Conservation (phyloP, 1,140 invertebrate genomes). For the Ooceraea biroi region DNA sequence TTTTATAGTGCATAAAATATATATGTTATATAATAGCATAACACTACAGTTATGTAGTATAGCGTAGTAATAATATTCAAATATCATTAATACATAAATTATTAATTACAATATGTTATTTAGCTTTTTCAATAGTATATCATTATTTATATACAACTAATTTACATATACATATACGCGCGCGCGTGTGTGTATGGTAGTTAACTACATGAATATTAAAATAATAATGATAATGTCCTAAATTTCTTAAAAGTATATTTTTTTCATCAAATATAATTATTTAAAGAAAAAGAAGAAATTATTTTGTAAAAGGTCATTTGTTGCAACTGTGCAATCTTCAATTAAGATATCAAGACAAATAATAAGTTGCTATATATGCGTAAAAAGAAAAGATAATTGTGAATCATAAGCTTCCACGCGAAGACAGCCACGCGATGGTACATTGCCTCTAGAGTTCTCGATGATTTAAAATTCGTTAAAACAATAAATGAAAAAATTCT, state of each 20-base stretch:
- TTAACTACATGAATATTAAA: neutral
- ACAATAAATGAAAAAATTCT: too few relatives aligned
- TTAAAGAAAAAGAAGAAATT: neutral
- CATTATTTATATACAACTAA: too few relatives aligned
- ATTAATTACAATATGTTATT: too few relatives aligned
- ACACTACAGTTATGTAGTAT: neutral
- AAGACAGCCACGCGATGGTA: too few relatives aligned
- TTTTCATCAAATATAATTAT: neutral
- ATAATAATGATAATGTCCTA: neutral
- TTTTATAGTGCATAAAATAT: neutral
- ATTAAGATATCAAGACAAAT: constrained; percentile 15
- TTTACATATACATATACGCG: too few relatives aligned
- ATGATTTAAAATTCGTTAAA: too few relatives aligned
- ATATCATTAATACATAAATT: too few relatives aligned
- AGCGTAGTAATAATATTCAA: neutral
- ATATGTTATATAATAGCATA: neutral
- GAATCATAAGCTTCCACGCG: too few relatives aligned
- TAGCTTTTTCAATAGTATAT: too few relatives aligned
- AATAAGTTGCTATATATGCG: neutral
- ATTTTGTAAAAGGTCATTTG: neutral
- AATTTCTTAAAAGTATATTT: neutral
- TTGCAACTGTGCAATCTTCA: neutral
- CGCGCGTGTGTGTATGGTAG: neutral
- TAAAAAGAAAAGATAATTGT: neutral
- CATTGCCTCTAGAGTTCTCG: too few relatives aligned